phyloP scores from a whole-genome alignment of 2,888 invertebrate genomes.

The Netelia inedita region DNA sequence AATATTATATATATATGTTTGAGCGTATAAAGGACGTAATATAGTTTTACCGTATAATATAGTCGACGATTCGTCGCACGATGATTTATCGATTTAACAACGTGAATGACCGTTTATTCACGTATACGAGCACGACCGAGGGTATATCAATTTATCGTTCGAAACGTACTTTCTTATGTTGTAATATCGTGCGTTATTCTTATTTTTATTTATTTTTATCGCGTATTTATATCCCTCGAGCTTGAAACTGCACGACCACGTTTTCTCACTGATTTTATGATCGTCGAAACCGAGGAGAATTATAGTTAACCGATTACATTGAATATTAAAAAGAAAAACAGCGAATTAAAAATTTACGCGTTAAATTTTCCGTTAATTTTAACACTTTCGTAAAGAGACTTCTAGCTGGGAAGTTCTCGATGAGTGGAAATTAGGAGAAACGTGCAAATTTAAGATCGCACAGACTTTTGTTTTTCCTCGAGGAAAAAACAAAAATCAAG shows the following conservation, averaged over 20 bases:
- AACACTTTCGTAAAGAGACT: no score
- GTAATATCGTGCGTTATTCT: neutral
- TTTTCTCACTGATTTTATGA: neutral
- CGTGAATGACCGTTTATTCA: conserved; percentile 51
- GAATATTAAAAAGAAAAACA: no score
- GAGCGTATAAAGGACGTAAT: conserved; percentile 15
- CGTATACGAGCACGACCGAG: neutral
- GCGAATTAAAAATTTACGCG: no score
- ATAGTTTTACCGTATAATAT: conserved; percentile 15
- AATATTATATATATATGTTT: neutral
- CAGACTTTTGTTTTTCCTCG: no score
- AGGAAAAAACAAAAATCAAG: no score
- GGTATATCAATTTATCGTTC: conserved; percentile 53
- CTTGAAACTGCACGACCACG: neutral
- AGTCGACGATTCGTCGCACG: conserved; percentile 52
- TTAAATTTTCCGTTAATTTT: no score
- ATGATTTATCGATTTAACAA: conserved; percentile 65
- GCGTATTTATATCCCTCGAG: neutral
- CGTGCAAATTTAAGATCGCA: neutral
- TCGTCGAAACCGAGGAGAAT: neutral
- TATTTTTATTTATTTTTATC: conserved; percentile 3
- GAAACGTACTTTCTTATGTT: conserved; percentile 32
- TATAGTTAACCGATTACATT: no score
- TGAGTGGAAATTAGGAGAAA: no score
- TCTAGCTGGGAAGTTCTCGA: no score